Conservation (phyloP, 2,113 vertebrate genomes). For the Ctenomys sociabilis region DNA sequence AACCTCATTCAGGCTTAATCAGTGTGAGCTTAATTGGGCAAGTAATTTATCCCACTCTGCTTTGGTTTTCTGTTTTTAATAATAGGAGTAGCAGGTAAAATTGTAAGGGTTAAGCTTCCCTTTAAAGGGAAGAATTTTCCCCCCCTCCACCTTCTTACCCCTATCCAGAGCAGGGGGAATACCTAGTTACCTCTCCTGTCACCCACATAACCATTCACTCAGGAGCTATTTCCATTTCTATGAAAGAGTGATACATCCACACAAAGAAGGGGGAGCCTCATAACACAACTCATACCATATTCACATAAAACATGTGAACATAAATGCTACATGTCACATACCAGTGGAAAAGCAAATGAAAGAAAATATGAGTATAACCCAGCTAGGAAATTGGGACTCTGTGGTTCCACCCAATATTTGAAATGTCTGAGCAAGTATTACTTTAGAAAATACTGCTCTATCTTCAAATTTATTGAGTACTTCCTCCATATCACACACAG, state of each 20-base stretch:
- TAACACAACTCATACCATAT: not conserved
- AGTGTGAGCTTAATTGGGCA: not conserved
- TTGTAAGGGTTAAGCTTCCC: not conserved
- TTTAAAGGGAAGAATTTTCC: not conserved
- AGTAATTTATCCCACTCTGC: not conserved
- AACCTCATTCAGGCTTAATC: not conserved
- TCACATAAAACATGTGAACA: not conserved
- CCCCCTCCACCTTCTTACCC: not conserved
- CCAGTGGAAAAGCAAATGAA: not conserved
- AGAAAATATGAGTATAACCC: not conserved
- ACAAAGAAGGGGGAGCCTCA: not conserved
- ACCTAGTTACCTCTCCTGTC: not conserved
- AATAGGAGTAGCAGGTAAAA: not conserved
- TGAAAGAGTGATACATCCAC: not conserved
- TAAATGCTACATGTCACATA: not conserved
- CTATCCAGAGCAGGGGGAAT: not conserved
- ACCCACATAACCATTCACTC: not conserved
- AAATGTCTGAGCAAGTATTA: not conserved
- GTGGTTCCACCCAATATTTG: not conserved
- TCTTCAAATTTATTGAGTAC: slow-evolving; percentile 6
- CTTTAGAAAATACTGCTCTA: not conserved
- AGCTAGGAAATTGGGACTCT: not conserved
- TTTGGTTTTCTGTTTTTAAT: slow-evolving; percentile 47
- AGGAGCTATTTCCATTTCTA: not conserved
- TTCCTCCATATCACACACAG: not conserved